Evolutionary conservation across 2,797 vertebrate genomes (phyloP).

Genomic region (Euthynnus affinis): DNA sequence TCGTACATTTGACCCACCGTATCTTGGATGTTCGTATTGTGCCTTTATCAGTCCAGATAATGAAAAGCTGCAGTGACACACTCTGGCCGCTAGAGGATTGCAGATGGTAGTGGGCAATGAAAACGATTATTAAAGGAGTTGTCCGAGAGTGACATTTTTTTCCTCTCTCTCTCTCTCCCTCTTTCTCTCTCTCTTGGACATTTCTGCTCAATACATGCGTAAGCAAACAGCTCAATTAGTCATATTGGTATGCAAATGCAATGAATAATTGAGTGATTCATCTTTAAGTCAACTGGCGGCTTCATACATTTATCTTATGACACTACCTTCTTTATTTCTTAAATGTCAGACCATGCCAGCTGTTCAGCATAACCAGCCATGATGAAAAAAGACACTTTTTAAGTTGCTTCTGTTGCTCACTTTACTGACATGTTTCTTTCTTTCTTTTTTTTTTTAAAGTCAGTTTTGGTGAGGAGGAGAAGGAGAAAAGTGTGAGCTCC

Average conservation of each 20-base stretch:
- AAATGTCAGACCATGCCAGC: constrained; percentile 76
- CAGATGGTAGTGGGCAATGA: constrained; percentile 69
- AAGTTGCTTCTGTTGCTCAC: constrained; percentile 13
- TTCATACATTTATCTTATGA: constrained; percentile 69
- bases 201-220: constrained; percentile 51
- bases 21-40: constrained; percentile 83
- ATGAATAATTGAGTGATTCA: constrained; percentile 74
- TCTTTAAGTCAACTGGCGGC: constrained; percentile 62
- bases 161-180: constrained; percentile 4
- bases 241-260: constrained; percentile 72
- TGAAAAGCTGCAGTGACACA: constrained; percentile 80
- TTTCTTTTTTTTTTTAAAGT: constrained; percentile 10
- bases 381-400: constrained; percentile 17
- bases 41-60: constrained; percentile 84
- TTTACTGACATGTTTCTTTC: constrained; percentile 17
- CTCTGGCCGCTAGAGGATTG: constrained; percentile 87
- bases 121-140: constrained; percentile 72
- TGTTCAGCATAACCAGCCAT: constrained; percentile 54
- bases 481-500: background rate
- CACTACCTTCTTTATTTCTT: constrained; percentile 66
- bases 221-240: constrained; percentile 71
- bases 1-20: constrained; percentile 80
- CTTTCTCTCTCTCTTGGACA: constrained; percentile 43
- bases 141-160: constrained; percentile 67
- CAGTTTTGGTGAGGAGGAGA: background rate